phyloP scores from a whole-genome alignment of 2,888 invertebrate genomes.

The Melangyna quadrimaculata region DNA sequence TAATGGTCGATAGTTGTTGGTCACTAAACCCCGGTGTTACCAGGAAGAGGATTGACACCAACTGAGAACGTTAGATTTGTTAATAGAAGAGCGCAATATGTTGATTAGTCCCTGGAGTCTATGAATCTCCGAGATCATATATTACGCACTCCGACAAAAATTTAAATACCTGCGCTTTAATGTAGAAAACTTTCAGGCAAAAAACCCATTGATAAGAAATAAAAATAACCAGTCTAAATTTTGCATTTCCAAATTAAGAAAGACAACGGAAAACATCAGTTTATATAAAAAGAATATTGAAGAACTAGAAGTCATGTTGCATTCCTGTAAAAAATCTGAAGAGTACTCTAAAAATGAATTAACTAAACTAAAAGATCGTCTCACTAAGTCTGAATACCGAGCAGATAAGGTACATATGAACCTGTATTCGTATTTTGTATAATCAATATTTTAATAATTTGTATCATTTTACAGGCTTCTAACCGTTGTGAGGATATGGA shows the following conservation, averaged over 20 bases:
- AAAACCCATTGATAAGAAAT: too few species aligned
- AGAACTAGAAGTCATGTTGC: slow-evolving; percentile 79
- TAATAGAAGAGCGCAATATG: too few species aligned
- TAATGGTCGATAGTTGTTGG: too few species aligned
- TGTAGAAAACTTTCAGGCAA: too few species aligned
- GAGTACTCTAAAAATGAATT: slow-evolving; percentile 78
- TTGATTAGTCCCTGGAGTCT: too few species aligned
- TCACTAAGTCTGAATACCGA: slow-evolving; percentile 81
- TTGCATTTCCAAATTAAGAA: slow-evolving; percentile 75
- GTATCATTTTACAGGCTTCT: slow-evolving; percentile 75
- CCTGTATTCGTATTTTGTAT: not conserved
- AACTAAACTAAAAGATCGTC: slow-evolving; percentile 81
- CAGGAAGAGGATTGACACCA: too few species aligned
- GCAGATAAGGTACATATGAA: slow-evolving; percentile 81
- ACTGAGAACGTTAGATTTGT: too few species aligned
- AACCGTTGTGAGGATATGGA: slow-evolving; percentile 84
- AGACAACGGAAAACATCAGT: slow-evolving; percentile 79
- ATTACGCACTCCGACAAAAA: too few species aligned
- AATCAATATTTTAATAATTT: not conserved
- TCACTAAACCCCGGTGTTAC: too few species aligned
- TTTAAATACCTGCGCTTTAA: too few species aligned
- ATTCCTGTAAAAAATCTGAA: slow-evolving; percentile 78
- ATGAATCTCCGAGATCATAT: too few species aligned
- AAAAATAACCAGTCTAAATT: too few species aligned
- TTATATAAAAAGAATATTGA: slow-evolving; percentile 80